Evolutionary conservation across 2,113 vertebrate species (phyloP).

Genomic region (Chlorocebus sabaeus): DNA sequence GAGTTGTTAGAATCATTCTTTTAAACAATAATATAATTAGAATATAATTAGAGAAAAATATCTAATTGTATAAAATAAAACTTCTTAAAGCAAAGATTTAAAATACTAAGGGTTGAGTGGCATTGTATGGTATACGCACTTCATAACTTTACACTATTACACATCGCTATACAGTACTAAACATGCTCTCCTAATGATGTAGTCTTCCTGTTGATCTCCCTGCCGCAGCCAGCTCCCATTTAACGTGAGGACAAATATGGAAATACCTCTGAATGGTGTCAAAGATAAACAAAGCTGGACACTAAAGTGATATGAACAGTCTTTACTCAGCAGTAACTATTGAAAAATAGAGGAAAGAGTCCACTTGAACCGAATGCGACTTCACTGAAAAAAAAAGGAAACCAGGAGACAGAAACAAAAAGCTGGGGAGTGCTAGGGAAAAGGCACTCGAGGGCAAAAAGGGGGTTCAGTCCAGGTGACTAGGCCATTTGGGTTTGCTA

Average conservation of each 20-base stretch:
- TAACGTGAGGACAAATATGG: neutral
- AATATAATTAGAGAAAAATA: neutral
- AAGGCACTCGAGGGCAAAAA: neutral
- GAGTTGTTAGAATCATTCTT: neutral
- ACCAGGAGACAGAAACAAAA: neutral
- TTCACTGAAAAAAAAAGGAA: neutral
- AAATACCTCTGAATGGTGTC: neutral
- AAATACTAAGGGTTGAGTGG: neutral
- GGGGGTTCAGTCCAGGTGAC: no score
- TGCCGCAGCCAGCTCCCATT: neutral
- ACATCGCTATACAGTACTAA: neutral
- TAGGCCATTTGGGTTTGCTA: neutral
- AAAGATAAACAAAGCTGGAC: neutral
- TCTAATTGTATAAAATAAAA: neutral
- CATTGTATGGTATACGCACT: accelerated
- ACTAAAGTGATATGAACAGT: neutral
- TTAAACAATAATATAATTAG: neutral
- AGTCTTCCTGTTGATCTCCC: neutral
- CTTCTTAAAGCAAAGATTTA: neutral
- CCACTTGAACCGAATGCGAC: neutral
- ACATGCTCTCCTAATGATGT: neutral
- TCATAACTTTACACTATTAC: neutral
- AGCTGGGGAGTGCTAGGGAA: neutral
- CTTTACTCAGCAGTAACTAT: neutral
- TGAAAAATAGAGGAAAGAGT: neutral